Conservation (phyloP, 2,113 vertebrate species). For the Trogon surrucura region DNA sequence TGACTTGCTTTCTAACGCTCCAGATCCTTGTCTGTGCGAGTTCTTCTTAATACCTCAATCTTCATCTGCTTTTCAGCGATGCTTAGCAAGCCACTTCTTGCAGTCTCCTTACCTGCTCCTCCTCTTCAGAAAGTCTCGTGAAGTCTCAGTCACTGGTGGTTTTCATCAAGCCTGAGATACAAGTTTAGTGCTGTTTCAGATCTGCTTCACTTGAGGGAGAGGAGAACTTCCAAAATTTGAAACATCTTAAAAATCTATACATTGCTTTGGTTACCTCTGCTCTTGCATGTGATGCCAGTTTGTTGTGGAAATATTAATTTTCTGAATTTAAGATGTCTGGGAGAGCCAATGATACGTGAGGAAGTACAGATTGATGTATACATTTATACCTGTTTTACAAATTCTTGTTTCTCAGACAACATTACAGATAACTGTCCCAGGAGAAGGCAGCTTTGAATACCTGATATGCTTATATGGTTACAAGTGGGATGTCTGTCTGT, state of each 20-base stretch:
- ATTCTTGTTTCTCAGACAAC: neutral
- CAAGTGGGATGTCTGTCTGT: neutral
- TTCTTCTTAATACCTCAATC: neutral
- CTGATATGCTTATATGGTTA: neutral
- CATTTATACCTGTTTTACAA: constrained; percentile 22
- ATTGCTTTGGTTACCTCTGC: neutral
- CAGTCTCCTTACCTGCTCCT: neutral
- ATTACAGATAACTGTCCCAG: neutral
- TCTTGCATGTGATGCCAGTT: neutral
- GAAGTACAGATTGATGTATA: neutral
- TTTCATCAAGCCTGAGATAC: neutral
- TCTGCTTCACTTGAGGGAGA: neutral
- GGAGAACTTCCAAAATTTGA: neutral
- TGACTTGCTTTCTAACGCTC: neutral
- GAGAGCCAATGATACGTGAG: neutral
- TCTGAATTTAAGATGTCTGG: neutral
- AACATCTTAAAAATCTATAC: neutral
- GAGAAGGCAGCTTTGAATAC: constrained; percentile 10
- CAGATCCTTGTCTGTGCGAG: neutral
- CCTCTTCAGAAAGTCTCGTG: neutral
- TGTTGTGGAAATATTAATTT: neutral
- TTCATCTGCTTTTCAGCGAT: neutral
- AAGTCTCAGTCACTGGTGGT: neutral
- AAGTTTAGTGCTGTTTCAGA: neutral
- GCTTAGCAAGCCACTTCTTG: neutral